phyloP scores from a whole-genome alignment of 2,113 vertebrate species.

The Mesocricetus auratus region DNA sequence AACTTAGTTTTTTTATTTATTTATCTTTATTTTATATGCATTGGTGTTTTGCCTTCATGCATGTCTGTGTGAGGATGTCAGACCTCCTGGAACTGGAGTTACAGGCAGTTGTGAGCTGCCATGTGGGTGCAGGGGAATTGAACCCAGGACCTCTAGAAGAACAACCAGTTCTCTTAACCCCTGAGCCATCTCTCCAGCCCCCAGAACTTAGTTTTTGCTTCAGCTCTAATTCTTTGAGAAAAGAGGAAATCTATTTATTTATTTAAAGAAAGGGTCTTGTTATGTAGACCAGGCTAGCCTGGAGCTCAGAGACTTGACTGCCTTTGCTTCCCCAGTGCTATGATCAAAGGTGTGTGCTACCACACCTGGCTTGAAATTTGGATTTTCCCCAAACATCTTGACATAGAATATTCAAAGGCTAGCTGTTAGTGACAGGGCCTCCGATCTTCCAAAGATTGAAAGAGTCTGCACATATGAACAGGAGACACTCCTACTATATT shows the following conservation, averaged over 20 bases:
- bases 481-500: constrained; percentile 32
- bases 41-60: no score
- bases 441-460: background rate
- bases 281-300: background rate
- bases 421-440: background rate
- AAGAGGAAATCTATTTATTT: background rate
- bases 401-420: background rate
- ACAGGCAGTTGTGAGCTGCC: no score
- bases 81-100: no score
- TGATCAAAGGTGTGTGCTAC: background rate
- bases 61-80: no score
- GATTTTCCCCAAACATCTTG: constrained; percentile 52
- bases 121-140: no score
- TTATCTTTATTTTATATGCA: no score
- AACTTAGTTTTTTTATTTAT: constrained; percentile 17
- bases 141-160: no score
- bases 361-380: background rate
- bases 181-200: no score
- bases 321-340: background rate
- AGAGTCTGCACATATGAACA: background rate
- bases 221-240: constrained; percentile 29
- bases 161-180: no score
- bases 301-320: background rate
- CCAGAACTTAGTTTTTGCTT: constrained; percentile 26
- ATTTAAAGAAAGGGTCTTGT: background rate